phyloP scores from a whole-genome alignment of 2,888 invertebrate genomes.

The Diachrysia chrysitis region DNA sequence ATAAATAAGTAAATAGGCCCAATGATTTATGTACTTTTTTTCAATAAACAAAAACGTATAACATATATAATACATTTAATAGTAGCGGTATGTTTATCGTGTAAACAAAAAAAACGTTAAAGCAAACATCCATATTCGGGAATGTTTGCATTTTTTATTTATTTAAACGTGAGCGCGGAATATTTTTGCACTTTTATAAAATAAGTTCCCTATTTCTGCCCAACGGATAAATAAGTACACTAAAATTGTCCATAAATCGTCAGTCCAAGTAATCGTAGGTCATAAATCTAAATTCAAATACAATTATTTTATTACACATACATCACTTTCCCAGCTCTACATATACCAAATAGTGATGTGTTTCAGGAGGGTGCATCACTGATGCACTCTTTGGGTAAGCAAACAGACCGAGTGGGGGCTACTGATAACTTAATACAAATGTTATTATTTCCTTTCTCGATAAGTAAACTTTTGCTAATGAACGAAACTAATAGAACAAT shows the following conservation, averaged over 20 bases:
- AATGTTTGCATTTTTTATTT: background rate
- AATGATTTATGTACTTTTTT: too few species aligned
- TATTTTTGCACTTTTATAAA: slow-evolving; percentile 31
- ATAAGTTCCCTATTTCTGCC: slow-evolving; percentile 20
- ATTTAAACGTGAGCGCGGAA: slow-evolving; percentile 1
- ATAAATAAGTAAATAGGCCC: too few species aligned
- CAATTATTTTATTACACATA: slow-evolving; percentile 75
- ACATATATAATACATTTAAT: too few species aligned
- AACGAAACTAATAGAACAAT: slow-evolving; percentile 57
- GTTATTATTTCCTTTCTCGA: slow-evolving; percentile 64
- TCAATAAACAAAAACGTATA: too few species aligned
- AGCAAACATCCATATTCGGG: background rate
- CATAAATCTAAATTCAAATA: slow-evolving; percentile 80
- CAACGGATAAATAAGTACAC: slow-evolving; percentile 45
- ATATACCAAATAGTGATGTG: slow-evolving; percentile 70
- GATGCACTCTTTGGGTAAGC: slow-evolving; percentile 70
- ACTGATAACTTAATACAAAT: slow-evolving; percentile 69
- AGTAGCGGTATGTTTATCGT: too few species aligned
- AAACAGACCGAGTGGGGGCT: slow-evolving; percentile 69
- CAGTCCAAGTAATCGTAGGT: slow-evolving; percentile 46
- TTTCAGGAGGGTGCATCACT: slow-evolving; percentile 81
- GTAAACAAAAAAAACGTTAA: background rate
- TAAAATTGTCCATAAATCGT: slow-evolving; percentile 39
- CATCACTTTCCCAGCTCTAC: slow-evolving; percentile 74
- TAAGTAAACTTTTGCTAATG: slow-evolving; percentile 63